These are phyloP conservation scores for Argya squamiceps DNA, from an alignment of 2,797 vertebrate species.

Conservation along the genomic window DNA sequence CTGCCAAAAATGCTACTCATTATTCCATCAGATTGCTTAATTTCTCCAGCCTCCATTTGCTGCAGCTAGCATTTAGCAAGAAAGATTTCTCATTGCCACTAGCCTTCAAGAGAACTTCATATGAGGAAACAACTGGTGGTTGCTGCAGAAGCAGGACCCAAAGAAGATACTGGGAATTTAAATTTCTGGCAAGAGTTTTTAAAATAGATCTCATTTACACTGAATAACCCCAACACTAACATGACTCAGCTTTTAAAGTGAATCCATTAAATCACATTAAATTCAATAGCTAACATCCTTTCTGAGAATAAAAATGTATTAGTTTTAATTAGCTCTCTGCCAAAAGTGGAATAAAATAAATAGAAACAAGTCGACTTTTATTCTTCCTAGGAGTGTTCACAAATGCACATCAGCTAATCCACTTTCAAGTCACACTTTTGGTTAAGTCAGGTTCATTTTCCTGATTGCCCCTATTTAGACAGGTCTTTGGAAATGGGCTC, in stretches of 20 bases:
- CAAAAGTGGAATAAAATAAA: conserved; percentile 14
- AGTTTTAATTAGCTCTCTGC: conserved; percentile 3
- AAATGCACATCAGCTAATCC: conserved; percentile 29
- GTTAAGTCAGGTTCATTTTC: conserved; percentile 65
- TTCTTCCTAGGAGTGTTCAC: not conserved
- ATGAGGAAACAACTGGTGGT: not conserved
- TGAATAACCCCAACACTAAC: not conserved
- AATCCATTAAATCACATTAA: not conserved
- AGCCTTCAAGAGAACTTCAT: not conserved
- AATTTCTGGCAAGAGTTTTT: not conserved
- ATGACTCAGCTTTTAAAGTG: conserved; percentile 3
- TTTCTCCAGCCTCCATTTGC: not conserved
- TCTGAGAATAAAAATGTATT: not conserved
- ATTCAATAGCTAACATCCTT: not conserved
- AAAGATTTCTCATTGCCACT: not conserved
- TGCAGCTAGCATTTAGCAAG: not conserved
- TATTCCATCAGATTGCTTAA: not conserved
- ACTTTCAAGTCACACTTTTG: conserved; percentile 58
- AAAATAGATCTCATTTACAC: not conserved
- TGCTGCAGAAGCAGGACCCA: not conserved
- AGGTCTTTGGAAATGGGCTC: conserved; percentile 59
- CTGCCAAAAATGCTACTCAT: not conserved
- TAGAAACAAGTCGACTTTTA: not conserved
- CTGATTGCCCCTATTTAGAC: conserved; percentile 66
- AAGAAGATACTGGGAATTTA: not conserved